Evolutionary conservation across 2,888 invertebrate genomes (phyloP).

Genomic region (Hydrotaea cyrtoneurina): DNA sequence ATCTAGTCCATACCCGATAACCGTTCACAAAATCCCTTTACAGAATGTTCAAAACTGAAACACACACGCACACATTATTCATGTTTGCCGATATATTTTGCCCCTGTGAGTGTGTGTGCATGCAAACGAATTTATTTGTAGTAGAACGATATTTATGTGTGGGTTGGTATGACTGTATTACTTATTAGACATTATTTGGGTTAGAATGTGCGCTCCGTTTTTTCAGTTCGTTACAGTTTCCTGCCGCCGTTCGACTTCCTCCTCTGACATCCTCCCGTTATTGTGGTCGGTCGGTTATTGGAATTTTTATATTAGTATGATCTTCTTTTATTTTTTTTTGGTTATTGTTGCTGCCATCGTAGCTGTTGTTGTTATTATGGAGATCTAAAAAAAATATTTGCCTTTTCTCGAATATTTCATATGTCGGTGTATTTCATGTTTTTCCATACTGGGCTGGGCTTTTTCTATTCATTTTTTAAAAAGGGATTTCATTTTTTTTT

Average conservation of each 20-base stretch:
- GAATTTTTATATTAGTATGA: slow-evolving; percentile 63
- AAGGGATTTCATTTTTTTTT: background rate
- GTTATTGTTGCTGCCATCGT: background rate
- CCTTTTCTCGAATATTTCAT: slow-evolving; percentile 7
- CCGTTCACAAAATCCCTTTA: background rate
- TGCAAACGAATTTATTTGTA: slow-evolving; percentile 68
- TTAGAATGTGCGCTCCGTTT: slow-evolving; percentile 47
- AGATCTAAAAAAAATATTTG: background rate
- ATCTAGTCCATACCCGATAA: background rate
- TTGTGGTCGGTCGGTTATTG: slow-evolving; percentile 48
- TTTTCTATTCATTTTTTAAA: background rate
- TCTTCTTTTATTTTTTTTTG: too few species aligned
- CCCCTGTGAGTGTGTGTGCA: slow-evolving; percentile 31
- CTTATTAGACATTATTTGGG: slow-evolving; percentile 66
- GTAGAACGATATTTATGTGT: slow-evolving; percentile 72
- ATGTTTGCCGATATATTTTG: slow-evolving; percentile 28
- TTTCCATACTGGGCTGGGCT: background rate
- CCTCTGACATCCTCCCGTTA: slow-evolving; percentile 36
- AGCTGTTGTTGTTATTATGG: background rate
- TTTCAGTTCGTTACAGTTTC: slow-evolving; percentile 64
- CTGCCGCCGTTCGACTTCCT: slow-evolving; percentile 35
- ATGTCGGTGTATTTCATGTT: slow-evolving; percentile 18
- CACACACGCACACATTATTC: background rate
- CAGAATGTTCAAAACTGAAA: slow-evolving; percentile 10
- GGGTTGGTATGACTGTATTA: slow-evolving; percentile 45